Conservation (phyloP, 2,113 vertebrate species). For the Channa argus region DNA sequence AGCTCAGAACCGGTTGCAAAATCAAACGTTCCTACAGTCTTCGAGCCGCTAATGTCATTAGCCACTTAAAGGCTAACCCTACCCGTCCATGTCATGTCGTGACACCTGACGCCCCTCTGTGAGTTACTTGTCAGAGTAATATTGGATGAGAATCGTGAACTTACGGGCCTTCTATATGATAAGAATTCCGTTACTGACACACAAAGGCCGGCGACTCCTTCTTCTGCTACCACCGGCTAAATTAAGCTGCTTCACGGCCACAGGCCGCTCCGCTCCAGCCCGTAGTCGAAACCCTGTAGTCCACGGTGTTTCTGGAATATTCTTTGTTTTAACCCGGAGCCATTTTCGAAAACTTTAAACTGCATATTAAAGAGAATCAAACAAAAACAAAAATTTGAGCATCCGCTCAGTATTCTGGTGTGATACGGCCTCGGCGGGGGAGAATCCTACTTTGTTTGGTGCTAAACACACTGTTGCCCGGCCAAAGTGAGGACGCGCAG, state of each 20-base stretch:
- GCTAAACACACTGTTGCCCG: constrained; percentile 65
- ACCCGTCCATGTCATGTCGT: constrained; percentile 37
- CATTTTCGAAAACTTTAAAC: constrained; percentile 57
- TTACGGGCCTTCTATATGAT: constrained; percentile 36
- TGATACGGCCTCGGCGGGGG: constrained; percentile 39
- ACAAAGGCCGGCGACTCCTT: constrained; percentile 61
- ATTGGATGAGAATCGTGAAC: constrained; percentile 1
- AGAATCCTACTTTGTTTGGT: constrained; percentile 62
- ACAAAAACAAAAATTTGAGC: not conserved
- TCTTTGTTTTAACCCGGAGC: constrained; percentile 77
- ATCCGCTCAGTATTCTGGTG: not conserved
- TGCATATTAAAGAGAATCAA: not conserved
- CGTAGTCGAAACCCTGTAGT: constrained; percentile 53
- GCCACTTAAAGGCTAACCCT: constrained; percentile 57
- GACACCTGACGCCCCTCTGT: not conserved
- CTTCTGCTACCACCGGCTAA: constrained; percentile 55
- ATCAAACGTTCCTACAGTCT: constrained; percentile 38
- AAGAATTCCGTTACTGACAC: constrained; percentile 28
- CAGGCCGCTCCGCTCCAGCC: constrained; percentile 67
- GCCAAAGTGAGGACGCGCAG: constrained; percentile 26
- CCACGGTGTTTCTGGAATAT: constrained; percentile 71
- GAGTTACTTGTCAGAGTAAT: rapidly evolving
- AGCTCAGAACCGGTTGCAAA: not conserved
- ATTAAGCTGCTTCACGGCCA: constrained; percentile 60
- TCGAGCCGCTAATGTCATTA: constrained; percentile 67